A percentile compares a stretch with the other conserved stretches of the same genome.
phyloP scores from a whole-genome alignment of 2,888 invertebrate species.

The Gymnoscelis rufifasciata region DNA sequence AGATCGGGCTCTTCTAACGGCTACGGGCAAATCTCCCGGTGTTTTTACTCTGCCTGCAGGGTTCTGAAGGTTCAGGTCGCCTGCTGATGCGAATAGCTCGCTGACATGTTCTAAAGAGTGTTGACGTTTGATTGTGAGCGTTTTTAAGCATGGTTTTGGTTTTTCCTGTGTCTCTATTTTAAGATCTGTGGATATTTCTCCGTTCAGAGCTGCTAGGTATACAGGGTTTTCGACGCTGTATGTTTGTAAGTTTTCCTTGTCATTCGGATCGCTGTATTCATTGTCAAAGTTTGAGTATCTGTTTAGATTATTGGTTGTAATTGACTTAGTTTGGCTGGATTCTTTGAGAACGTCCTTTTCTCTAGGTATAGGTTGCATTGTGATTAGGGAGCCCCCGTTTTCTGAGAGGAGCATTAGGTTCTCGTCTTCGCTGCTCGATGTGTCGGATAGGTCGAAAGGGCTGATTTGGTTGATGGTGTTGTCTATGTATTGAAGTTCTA shows the following conservation, averaged over 20 bases:
- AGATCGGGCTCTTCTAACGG: constrained; percentile 84
- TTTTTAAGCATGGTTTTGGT: constrained; percentile 52
- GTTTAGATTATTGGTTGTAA: constrained; percentile 62
- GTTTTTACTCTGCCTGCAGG: constrained; percentile 89
- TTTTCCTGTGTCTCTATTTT: constrained; percentile 39
- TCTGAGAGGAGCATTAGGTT: constrained; percentile 69
- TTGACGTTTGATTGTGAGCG: constrained; percentile 75
- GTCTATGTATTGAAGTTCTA: constrained; percentile 66
- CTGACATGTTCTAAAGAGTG: constrained; percentile 87
- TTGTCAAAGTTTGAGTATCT: constrained; percentile 72
- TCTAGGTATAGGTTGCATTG: constrained; percentile 64
- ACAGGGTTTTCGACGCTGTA: constrained; percentile 69
- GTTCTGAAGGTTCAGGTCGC: constrained; percentile 83
- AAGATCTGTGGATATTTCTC: constrained; percentile 53
- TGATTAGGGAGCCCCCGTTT: constrained; percentile 69
- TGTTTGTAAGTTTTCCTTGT: constrained; percentile 63
- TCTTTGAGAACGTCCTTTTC: constrained; percentile 67
- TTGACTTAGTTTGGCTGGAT: constrained; percentile 55
- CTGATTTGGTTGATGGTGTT: constrained; percentile 53
- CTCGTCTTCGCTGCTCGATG: constrained; percentile 73
- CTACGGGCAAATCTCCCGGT: constrained; percentile 89
- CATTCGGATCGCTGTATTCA: constrained; percentile 69
- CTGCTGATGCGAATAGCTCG: constrained; percentile 84
- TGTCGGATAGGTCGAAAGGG: constrained; percentile 57
- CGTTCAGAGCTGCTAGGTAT: constrained; percentile 64